These are phyloP conservation scores for Pelobates fuscus DNA, from an alignment of 2,113 vertebrate genomes.

Conservation along the genomic window DNA sequence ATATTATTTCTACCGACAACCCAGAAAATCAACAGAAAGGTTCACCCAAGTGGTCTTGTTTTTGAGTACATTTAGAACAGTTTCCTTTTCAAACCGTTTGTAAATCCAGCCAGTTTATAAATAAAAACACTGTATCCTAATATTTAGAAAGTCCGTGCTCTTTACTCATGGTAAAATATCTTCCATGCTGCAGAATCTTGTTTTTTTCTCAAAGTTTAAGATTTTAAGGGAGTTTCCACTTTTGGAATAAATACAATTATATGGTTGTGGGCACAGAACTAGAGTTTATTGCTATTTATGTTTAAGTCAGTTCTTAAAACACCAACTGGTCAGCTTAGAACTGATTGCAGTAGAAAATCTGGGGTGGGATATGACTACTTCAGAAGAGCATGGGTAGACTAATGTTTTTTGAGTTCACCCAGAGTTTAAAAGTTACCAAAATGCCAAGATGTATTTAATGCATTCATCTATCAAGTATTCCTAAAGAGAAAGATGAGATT, in stretches of 20 bases:
- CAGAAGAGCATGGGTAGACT: slow-evolving; percentile 45
- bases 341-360: slow-evolving; percentile 48
- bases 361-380: slow-evolving; percentile 35
- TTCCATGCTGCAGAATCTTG: slow-evolving; percentile 54
- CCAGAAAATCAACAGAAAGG: slow-evolving; percentile 40
- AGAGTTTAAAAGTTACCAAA: slow-evolving; percentile 50
- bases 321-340: slow-evolving; percentile 42
- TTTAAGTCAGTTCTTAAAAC: slow-evolving; percentile 57
- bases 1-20: slow-evolving; percentile 44
- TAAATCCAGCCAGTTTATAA: slow-evolving; percentile 8
- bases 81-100: slow-evolving; percentile 3
- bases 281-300: slow-evolving; percentile 70
- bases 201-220: slow-evolving; percentile 52
- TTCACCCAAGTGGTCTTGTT: not conserved
- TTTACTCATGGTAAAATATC: slow-evolving; percentile 57
- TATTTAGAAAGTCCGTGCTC: slow-evolving; percentile 14
- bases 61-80: slow-evolving; percentile 13
- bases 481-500: not conserved
- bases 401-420: slow-evolving; percentile 55
- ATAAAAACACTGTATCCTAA: slow-evolving; percentile 2
- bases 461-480: slow-evolving; percentile 4
- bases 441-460: slow-evolving; percentile 10
- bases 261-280: slow-evolving; percentile 57
- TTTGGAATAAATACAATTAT: slow-evolving; percentile 71
- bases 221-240: slow-evolving; percentile 68